phyloP scores from a whole-genome alignment of 2,797 vertebrate species.

The Brotula barbata region DNA sequence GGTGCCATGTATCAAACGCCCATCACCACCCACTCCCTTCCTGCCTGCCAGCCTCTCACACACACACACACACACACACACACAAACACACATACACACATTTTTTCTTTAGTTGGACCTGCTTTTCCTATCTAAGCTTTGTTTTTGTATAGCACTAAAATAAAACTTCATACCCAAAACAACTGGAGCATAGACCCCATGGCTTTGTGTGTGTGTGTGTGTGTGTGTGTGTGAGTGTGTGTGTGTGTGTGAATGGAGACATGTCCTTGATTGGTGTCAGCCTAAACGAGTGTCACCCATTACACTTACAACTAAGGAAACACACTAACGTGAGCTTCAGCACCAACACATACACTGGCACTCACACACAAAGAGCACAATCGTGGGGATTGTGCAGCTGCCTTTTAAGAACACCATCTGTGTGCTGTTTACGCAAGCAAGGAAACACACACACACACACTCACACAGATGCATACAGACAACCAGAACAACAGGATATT shows the following conservation, averaged over 20 bases:
- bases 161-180: slow-evolving; percentile 57
- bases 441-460: slow-evolving; percentile 8
- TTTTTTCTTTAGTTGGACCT: slow-evolving; percentile 44
- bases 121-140: slow-evolving; percentile 49
- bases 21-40: slow-evolving; percentile 75
- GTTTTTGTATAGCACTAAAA: slow-evolving; percentile 65
- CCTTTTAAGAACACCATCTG: slow-evolving; percentile 68
- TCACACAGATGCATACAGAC: slow-evolving; percentile 30
- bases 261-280: slow-evolving; percentile 48
- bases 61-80: slow-evolving; percentile 41
- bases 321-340: not conserved
- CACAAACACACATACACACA: slow-evolving; percentile 25
- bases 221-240: slow-evolving; percentile 25
- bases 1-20: slow-evolving; percentile 79
- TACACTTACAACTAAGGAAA: slow-evolving; percentile 35
- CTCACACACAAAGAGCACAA: slow-evolving; percentile 56
- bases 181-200: slow-evolving; percentile 41
- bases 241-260: slow-evolving; percentile 19
- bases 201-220: slow-evolving; percentile 14
- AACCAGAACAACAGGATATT: slow-evolving; percentile 62
- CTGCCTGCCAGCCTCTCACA: slow-evolving; percentile 58
- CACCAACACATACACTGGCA: slow-evolving; percentile 29
- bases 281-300: slow-evolving; percentile 59
- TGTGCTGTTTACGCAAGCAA: slow-evolving; percentile 55
- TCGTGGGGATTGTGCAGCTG: slow-evolving; percentile 69